phyloP scores from a whole-genome alignment of 64 coral and sea anemone genomes.

The Montipora sp. region DNA sequence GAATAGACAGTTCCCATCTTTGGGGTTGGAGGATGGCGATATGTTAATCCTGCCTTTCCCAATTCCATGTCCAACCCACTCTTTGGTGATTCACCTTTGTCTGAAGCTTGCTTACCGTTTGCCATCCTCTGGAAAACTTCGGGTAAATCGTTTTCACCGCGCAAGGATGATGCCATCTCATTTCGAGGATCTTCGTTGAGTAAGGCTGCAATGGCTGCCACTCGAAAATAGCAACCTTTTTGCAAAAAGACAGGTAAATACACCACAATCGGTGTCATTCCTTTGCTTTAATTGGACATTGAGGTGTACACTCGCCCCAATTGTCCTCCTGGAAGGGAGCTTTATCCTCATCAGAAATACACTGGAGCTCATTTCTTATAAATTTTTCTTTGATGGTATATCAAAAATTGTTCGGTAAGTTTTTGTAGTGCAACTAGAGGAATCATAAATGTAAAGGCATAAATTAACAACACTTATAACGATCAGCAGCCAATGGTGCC shows the following conservation, averaged over 20 bases:
- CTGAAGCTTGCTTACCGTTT: background rate
- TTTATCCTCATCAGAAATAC: background rate
- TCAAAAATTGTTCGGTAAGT: slow-evolving; percentile 6
- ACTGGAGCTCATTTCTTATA: background rate
- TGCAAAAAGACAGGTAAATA: background rate
- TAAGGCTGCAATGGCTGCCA: background rate
- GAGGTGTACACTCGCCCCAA: background rate
- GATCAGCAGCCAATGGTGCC: slow-evolving; percentile 33
- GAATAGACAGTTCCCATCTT: slow-evolving; percentile 28
- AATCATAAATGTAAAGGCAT: slow-evolving; percentile 27
- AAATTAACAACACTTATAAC: slow-evolving; percentile 22
- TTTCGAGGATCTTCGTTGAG: background rate
- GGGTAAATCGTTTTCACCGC: background rate
- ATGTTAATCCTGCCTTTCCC: background rate
- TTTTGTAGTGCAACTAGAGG: background rate
- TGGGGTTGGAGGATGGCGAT: background rate
- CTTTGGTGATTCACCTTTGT: background rate
- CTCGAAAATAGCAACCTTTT: background rate
- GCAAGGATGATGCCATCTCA: background rate
- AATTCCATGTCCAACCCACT: background rate
- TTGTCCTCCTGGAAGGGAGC: background rate
- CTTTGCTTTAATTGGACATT: background rate
- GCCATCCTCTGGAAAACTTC: background rate
- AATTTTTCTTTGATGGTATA: slow-evolving; percentile 14
- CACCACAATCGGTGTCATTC: background rate